These are phyloP conservation scores for Aplysina aerophoba DNA, from an alignment of 37 sponge, comb jelly and placozoan genomes.

Conservation along the genomic window DNA sequence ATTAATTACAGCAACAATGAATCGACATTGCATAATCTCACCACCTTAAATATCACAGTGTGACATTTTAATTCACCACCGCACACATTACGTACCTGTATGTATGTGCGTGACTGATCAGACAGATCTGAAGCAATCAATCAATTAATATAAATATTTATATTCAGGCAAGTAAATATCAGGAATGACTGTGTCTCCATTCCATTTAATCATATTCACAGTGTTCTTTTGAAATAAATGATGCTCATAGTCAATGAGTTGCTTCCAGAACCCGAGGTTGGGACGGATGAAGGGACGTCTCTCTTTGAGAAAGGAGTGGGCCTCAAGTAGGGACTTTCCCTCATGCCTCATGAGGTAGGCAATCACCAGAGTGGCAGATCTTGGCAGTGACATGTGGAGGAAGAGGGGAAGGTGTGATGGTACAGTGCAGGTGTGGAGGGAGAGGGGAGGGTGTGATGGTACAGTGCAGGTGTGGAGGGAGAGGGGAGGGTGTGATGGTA, in stretches of 20 bases:
- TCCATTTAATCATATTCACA: constrained; percentile 7
- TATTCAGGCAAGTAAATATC: background rate
- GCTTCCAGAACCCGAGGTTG: constrained; percentile 6
- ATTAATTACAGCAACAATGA: too few relatives aligned
- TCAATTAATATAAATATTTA: background rate
- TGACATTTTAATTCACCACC: too few relatives aligned
- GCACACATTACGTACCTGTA: too few relatives aligned
- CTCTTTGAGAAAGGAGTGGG: constrained; percentile 5
- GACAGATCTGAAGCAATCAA: too few relatives aligned
- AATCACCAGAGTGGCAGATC: constrained; percentile 24
- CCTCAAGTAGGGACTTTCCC: background rate
- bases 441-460: too few relatives aligned
- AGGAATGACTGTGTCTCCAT: background rate
- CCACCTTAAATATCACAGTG: too few relatives aligned
- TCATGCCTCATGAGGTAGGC: constrained; percentile 10
- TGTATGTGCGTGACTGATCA: too few relatives aligned
- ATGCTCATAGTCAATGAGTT: constrained; percentile 10
- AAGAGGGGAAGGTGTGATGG: background rate
- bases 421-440: too few relatives aligned
- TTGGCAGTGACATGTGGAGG: background rate
- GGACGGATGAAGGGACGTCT: constrained; percentile 10
- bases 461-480: too few relatives aligned
- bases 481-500: too few relatives aligned
- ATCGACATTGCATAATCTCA: too few relatives aligned
- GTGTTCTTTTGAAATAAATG: background rate